Conservation (phyloP, 2,113 vertebrate genomes). For the Bujurquina vittata region DNA sequence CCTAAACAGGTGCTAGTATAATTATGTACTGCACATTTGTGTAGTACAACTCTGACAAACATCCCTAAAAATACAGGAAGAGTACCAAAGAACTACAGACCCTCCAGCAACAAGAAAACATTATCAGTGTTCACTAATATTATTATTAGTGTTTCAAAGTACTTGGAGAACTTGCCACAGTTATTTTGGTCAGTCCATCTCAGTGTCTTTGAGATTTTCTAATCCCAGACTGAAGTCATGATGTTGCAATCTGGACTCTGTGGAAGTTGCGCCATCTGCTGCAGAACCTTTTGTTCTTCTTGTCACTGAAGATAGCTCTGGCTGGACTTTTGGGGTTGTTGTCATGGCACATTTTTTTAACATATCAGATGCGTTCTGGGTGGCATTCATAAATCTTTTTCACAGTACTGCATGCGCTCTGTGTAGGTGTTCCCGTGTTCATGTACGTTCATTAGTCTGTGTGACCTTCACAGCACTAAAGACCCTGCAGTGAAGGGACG, state of each 20-base stretch:
- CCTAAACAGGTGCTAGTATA: background rate
- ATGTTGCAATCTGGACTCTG: background rate
- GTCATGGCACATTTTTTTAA: background rate
- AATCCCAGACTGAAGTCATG: background rate
- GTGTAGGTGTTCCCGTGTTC: background rate
- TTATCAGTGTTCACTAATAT: background rate
- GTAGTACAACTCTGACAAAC: background rate
- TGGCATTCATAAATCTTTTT: background rate
- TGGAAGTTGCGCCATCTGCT: background rate
- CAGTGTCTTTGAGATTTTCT: background rate
- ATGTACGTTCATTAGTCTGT: constrained; percentile 9
- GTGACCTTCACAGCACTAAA: constrained; percentile 65
- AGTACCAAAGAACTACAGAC: background rate
- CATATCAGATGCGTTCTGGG: background rate
- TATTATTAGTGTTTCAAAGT: background rate
- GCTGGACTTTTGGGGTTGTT: background rate
- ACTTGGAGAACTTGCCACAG: background rate
- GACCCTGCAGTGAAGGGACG: constrained; percentile 53
- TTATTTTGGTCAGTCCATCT: background rate
- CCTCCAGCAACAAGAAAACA: background rate
- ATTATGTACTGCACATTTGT: background rate
- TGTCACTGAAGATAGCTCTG: background rate
- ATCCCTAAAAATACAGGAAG: background rate
- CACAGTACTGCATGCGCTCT: background rate
- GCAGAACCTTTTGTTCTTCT: background rate